Percentiles rank a stretch among this genome's conserved stretches.
Evolutionary conservation across 1,140 invertebrate species (phyloP).

Genomic region (Hesperophylax magnus): DNA sequence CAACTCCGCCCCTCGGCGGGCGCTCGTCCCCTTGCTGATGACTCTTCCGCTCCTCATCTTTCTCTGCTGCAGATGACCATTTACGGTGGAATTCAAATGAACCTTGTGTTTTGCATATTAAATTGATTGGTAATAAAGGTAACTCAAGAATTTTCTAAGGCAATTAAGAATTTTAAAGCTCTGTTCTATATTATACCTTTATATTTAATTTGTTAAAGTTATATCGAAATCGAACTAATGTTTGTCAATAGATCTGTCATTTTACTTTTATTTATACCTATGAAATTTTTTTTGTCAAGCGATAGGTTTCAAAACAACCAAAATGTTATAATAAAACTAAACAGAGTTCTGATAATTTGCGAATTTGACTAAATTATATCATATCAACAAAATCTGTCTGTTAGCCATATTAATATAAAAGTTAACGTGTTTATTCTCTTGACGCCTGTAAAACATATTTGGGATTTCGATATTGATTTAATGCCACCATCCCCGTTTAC

Average conservation of each 20-base stretch:
- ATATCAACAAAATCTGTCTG: no score
- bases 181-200: background rate
- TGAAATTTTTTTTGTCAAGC: no score
- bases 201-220: background rate
- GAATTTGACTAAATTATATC: no score
- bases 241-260: background rate
- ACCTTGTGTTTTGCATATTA: background rate
- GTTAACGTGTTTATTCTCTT: no score
- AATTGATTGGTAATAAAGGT: slow-evolving; percentile 10
- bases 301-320: no score
- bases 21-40: background rate
- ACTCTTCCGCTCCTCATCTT: background rate
- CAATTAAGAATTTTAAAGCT: slow-evolving; percentile 13
- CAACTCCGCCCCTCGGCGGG: background rate
- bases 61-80: slow-evolving; percentile 11
- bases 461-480: no score
- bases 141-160: slow-evolving; percentile 15
- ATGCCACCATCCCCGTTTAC: no score
- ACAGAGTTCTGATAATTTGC: no score
- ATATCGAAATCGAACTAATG: background rate
- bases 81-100: background rate
- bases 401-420: no score
- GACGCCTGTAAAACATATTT: no score
- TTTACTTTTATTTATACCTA: no score
- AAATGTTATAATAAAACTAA: no score